Evolutionary conservation across 2,113 vertebrate species (phyloP).

Genomic region (Antigone vipio): DNA sequence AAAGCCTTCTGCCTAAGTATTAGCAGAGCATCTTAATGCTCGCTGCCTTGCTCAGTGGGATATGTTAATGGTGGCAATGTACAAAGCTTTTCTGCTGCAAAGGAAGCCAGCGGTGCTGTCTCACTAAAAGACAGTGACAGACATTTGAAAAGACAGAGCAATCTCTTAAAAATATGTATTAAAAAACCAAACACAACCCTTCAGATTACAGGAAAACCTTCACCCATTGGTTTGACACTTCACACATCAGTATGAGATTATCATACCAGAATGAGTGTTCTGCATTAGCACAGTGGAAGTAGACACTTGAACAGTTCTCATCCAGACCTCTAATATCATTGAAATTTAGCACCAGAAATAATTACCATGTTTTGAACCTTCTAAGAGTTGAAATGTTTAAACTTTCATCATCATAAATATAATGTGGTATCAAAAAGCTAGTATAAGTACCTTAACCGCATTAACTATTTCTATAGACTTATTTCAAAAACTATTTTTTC

Average conservation of each 20-base stretch:
- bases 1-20: background rate
- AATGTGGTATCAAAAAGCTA: background rate
- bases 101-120: background rate
- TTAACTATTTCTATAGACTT: background rate
- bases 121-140: background rate
- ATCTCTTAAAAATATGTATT: background rate
- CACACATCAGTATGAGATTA: background rate
- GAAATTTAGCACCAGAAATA: background rate
- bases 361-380: background rate
- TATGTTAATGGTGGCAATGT: background rate
- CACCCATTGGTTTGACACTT: background rate
- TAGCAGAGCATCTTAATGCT: background rate
- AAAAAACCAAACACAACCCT: background rate
- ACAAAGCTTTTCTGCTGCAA: background rate
- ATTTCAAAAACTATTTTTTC: background rate
- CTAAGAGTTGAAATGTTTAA: background rate
- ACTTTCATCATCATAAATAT: background rate
- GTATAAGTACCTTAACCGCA: background rate
- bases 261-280: background rate
- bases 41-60: background rate
- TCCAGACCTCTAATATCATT: background rate
- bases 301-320: background rate
- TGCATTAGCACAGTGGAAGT: background rate
- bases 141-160: background rate
- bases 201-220: background rate